Evolutionary conservation across 1,140 invertebrate genomes (phyloP), one percentile per base, ranked within the genome.

Genomic region (Solenopsis invicta): DNA sequence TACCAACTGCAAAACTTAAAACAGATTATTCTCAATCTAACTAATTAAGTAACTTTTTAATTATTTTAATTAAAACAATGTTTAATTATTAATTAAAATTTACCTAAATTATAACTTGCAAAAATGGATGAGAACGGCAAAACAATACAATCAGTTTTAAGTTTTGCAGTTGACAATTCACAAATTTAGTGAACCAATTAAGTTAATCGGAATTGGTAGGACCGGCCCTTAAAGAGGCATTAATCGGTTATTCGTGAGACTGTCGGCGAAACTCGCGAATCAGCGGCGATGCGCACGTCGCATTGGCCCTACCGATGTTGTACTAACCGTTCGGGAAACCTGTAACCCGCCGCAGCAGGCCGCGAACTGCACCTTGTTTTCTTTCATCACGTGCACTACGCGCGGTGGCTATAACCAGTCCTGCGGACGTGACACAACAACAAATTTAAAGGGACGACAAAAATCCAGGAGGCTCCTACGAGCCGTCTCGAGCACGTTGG

Each of bases 261-360:
- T 37, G n/a, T 69, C 41, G 9, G 29, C 80, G 8, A 74, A n/a
- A 59, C 13, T 48, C 37, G 41, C 18, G 77, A 69, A 69, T 81
- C 62, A 41, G 24, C 62, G 54, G 24, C 54, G 50, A 82, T 52
- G 52, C 21, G 12, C 78, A 24, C 71, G 50, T 72, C 52, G 69
- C 80, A 48, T 61, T 67, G 86, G 34, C 16, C 74, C 75, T 78
- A 89, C 77, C 48, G 64, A 29, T 50, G 41, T 48, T 78, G 80
- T 92, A 93, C 91, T 93, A 89, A 90, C 88, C 91, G 85, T 93
- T 88, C 78, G 72, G 72, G 76, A 92, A 92, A 93, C 91, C 86
- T 93, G 87, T 62, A 91, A 93, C 92, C 88, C 77, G 91, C 87
- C 81, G 76, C 67, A 88, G 88, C 92, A 41, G 90, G 88, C 87